These are phyloP conservation scores for Pipistrellus nathusii DNA, from an alignment of 2,797 vertebrate genomes.

Conservation along the genomic window DNA sequence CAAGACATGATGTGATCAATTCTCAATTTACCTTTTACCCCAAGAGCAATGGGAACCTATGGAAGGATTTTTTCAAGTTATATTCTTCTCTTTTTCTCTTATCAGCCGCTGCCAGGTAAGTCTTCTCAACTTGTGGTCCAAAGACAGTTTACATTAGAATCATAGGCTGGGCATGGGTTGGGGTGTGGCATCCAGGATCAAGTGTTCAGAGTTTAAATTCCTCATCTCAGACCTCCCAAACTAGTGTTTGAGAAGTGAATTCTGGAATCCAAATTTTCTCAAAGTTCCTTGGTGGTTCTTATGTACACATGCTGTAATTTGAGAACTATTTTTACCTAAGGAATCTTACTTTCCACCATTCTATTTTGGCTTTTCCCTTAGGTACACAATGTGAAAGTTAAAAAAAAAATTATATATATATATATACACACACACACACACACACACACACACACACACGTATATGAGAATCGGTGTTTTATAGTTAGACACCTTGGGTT, in stretches of 20 bases:
- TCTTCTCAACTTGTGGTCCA: background rate
- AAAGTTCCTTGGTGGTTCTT: background rate
- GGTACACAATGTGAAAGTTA: background rate
- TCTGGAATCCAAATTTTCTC: background rate
- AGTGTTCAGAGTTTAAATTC: background rate
- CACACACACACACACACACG: too few species aligned
- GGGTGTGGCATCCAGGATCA: background rate
- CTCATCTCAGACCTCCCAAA: background rate
- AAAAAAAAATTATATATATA: background rate
- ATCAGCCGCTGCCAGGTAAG: background rate
- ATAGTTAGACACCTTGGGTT: background rate
- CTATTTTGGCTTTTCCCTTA: background rate
- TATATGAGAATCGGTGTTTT: background rate
- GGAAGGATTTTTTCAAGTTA: background rate
- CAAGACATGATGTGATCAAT: background rate
- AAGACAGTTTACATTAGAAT: background rate
- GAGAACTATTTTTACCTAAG: background rate
- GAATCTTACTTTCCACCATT: background rate
- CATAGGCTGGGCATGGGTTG: accelerated
- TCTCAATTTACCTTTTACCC: background rate
- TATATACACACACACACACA: too few species aligned
- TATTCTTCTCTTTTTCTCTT: background rate
- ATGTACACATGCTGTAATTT: background rate
- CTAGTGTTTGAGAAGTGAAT: background rate
- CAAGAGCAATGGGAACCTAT: background rate